Percentiles rank a stretch among this genome's conserved stretches.
phyloP scores from a whole-genome alignment of 2,888 invertebrate species.

The Brachyptera risi region DNA sequence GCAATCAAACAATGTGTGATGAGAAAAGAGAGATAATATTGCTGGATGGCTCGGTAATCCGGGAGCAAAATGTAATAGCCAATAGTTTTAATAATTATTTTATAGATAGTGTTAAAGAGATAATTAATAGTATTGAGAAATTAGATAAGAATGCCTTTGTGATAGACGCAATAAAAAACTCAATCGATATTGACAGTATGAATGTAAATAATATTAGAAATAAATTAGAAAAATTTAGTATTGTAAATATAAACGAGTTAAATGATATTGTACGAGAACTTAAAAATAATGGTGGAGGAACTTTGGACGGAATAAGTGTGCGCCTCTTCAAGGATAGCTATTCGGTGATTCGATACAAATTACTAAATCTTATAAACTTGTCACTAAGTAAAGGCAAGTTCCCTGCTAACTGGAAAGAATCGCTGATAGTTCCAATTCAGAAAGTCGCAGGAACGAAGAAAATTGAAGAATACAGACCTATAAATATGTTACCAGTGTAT shows the following conservation, averaged over 20 bases:
- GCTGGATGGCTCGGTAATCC: not conserved
- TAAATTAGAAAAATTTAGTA: not conserved
- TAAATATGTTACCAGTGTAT: conserved; percentile 30
- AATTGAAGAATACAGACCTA: conserved; percentile 29
- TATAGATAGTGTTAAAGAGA: not conserved
- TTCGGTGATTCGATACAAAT: not conserved
- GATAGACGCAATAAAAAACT: not conserved
- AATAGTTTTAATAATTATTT: conserved; percentile 4
- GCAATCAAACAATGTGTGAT: not conserved
- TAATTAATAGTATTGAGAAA: not conserved
- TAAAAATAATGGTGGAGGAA: not conserved
- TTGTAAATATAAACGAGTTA: not conserved
- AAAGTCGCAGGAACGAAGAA: not conserved
- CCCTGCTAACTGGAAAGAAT: not conserved
- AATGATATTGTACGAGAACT: not conserved
- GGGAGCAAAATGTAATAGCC: not conserved
- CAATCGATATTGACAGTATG: not conserved
- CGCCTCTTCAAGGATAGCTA: not conserved
- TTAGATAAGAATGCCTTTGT: not conserved
- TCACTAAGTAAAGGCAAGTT: not conserved
- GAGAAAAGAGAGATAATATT: not conserved
- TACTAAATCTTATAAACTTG: not conserved
- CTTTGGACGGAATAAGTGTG: not conserved
- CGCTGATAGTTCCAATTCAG: not conserved
- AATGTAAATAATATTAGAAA: not conserved